Conservation (phyloP, 2,888 invertebrate species). For the Bimastos eiseni region DNA sequence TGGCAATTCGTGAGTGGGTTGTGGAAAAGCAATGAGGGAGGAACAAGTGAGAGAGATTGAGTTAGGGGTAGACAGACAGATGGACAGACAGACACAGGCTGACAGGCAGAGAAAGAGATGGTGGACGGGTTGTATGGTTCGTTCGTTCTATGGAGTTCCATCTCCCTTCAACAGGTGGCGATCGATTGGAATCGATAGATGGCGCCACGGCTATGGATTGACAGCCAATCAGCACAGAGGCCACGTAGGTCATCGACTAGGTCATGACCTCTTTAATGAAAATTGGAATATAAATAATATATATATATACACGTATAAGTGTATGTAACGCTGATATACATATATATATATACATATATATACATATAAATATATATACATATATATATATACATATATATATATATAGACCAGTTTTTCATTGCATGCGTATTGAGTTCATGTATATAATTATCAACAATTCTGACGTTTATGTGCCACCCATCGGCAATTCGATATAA, state of each 20-base stretch:
- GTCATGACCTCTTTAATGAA: not conserved
- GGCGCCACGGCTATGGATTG: not conserved
- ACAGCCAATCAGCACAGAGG: not conserved
- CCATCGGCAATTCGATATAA: too few species aligned
- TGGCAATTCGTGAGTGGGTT: too few species aligned
- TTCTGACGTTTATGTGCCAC: too few species aligned
- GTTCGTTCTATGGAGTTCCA: not conserved
- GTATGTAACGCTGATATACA: not conserved
- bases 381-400: not conserved
- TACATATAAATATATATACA: not conserved
- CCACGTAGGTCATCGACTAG: not conserved
- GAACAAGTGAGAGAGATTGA: too few species aligned
- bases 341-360: not conserved
- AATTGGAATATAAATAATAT: not conserved
- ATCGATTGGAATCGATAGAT: conserved; percentile 5
- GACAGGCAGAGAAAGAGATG: not conserved
- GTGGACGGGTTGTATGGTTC: not conserved
- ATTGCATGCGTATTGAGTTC: too few species aligned
- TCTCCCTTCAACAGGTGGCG: not conserved
- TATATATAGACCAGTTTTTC: too few species aligned
- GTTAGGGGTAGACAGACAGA: not conserved
- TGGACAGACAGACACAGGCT: not conserved
- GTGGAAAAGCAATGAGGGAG: too few species aligned
- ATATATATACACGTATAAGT: not conserved
- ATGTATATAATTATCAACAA: too few species aligned